Evolutionary conservation across 2,113 vertebrate species (phyloP).

Genomic region (Chunga burmeisteri): DNA sequence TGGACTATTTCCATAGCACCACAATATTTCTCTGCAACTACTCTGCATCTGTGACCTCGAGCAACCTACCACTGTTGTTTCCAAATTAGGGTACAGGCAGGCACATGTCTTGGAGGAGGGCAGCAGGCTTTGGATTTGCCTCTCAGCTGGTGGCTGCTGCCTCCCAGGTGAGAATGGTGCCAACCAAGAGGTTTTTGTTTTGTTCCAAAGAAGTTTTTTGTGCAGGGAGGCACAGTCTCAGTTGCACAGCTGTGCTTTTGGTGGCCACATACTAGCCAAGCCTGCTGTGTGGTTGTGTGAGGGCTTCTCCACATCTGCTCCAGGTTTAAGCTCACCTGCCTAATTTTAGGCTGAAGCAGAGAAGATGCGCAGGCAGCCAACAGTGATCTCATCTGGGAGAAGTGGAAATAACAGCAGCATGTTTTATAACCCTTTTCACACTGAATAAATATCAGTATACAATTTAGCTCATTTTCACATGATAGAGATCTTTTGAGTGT

Average conservation of each 20-base stretch:
- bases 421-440: not conserved
- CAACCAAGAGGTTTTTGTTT: not conserved
- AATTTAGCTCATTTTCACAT: not conserved
- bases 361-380: not conserved
- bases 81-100: not conserved
- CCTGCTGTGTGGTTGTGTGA: not conserved
- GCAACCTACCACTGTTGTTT: slow-evolving; percentile 7
- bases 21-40: not conserved
- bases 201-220: not conserved
- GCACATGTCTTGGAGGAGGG: not conserved
- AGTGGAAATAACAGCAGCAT: not conserved
- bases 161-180: not conserved
- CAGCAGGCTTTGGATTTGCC: not conserved
- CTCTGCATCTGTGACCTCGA: not conserved
- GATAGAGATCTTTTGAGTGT: not conserved
- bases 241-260: not conserved
- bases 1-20: not conserved
- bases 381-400: slow-evolving; percentile 4
- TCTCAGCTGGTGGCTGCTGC: not conserved
- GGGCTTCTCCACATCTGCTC: not conserved
- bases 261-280: not conserved
- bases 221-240: not conserved
- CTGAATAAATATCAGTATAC: not conserved
- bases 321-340: not conserved
- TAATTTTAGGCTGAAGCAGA: not conserved